Evolutionary conservation across 2,888 invertebrate species (phyloP), one percentile per base, ranked within the genome.

Genomic region (Hyppa rectilinea): DNA sequence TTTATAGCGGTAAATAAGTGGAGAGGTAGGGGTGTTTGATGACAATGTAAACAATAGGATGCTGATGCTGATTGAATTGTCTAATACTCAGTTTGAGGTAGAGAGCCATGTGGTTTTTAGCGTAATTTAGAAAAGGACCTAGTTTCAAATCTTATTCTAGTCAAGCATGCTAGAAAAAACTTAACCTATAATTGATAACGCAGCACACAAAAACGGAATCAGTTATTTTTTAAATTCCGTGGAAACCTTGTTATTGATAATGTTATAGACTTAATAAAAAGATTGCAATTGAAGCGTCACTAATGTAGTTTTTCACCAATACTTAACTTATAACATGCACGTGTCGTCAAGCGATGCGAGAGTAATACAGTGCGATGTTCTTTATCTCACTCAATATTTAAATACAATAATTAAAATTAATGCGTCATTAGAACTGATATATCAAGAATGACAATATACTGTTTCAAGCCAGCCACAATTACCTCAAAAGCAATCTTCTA

Each of bases 401-500:
- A 40, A 5, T 20, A 23, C 10, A 14, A 29, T 10, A 26, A 23
- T 12, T 20, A 26, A 26, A 17, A 43, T 14, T 14, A 29, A 40
- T 26, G 0, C 29, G 36, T 1, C 2, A 17, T 2, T 12, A n/a
- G 2, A 36, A 34, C 9, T 43, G 12, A 49, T 38, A 49, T 38
- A 58, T 52, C 40, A 62, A 70, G 12, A 38, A 63, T 31, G n/a
- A 53, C 31, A 70, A 31, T 58, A 66, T 58, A 4, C 43, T 60
- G 26, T n/a, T 49, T 9, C 10, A 31, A 29, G 23, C 52, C 23
- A 29, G n/a, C 5, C 23, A 40, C n/a, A n/a, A n/a, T n/a, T 40
- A 59, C 31, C 38, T 56, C 7, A 59, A 71, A 80, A 66, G 38
- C 50, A 65, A 68, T 61, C n/a, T 10, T 38, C 26, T 7, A 52